Conservation (phyloP, 2,888 invertebrate genomes). For the Galerucella calmariensis region DNA sequence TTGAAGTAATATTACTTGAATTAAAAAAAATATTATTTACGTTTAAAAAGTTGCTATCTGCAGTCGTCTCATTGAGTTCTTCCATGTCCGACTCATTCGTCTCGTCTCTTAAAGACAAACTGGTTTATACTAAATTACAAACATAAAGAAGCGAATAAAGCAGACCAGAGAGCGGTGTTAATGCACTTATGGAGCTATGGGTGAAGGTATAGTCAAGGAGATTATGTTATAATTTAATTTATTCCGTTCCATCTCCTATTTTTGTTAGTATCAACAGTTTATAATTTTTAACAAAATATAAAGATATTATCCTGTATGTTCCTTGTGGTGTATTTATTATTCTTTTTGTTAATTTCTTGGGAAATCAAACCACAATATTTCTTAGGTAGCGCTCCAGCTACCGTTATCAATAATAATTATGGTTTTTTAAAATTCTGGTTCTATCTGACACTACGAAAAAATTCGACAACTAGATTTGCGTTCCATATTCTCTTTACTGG, state of each 20-base stretch:
- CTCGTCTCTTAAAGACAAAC: conserved; percentile 21
- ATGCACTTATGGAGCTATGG: conserved; percentile 31
- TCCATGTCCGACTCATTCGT: conserved; percentile 20
- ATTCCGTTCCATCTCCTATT: background rate
- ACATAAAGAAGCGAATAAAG: conserved; percentile 37
- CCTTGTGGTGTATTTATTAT: no score
- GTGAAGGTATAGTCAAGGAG: conserved; percentile 3
- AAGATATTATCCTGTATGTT: no score
- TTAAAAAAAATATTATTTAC: background rate
- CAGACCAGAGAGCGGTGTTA: conserved; percentile 33
- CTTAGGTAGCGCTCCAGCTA: no score
- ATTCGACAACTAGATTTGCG: no score
- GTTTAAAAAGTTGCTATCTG: background rate
- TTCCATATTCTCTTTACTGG: no score
- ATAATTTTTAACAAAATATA: no score
- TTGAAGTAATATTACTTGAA: background rate
- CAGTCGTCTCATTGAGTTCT: background rate
- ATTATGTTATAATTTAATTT: background rate
- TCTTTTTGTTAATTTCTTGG: no score
- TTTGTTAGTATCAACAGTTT: background rate
- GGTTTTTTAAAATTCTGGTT: no score
- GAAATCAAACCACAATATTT: no score
- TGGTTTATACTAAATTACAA: conserved; percentile 33
- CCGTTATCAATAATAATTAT: no score
- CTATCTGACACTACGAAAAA: no score